Base-by-base conservation (phyloP, 2,797 vertebrate genomes). In the Buphagus erythrorhynchus region DNA sequence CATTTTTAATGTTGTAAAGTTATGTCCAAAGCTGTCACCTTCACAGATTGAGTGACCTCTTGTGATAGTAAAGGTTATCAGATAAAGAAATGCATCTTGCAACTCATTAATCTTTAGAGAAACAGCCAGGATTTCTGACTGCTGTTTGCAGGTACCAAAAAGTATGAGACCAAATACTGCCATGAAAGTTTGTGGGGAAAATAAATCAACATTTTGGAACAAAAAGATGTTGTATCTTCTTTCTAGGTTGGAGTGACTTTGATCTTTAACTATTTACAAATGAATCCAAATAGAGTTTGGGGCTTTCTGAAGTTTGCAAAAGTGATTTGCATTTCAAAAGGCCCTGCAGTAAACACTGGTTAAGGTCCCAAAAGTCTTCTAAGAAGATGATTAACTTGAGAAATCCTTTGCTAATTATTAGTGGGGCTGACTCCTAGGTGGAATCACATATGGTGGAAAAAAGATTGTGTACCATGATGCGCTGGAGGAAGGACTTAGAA, bases 271-370 rank as follows among this genome's bases (percentile, higher is more conserved):
- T 84, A 62, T 57, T 88, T 95, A 91, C 69, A 95, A 97, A 97
- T 90, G 65, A 95, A 88, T 95, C 94, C 81, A 95, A 82, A 92
- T 79, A 66, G 83, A 94, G 72, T 92, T 85, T 91, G 81, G 59
- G 63, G 46, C 58, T 94, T 91, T 93, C 67, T 91, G 77, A 96
- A 93, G 69, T 92, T 93, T 93, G 57, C 46, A 33, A 36, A 75
- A 94, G 28, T 31, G 36, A 97, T 97, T 94, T 95, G 66, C 84
- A 96, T 96, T 96, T 97, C 91, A 96, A 95, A 97, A 94, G 82
- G 5, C 38, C 69, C 26, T 74, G 78, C 67, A 88, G 76, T 96
- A 95, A 95, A 96, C 73, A 94, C 33, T 5, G 26, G 43, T 90
- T 95, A 77, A 79, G 54, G 73, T 95, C 93, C 78, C 88, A n/a